Percentiles rank a stretch among this genome's conserved stretches.
Conservation (phyloP, 2,888 invertebrate genomes). For the Cepaea hortensis region DNA sequence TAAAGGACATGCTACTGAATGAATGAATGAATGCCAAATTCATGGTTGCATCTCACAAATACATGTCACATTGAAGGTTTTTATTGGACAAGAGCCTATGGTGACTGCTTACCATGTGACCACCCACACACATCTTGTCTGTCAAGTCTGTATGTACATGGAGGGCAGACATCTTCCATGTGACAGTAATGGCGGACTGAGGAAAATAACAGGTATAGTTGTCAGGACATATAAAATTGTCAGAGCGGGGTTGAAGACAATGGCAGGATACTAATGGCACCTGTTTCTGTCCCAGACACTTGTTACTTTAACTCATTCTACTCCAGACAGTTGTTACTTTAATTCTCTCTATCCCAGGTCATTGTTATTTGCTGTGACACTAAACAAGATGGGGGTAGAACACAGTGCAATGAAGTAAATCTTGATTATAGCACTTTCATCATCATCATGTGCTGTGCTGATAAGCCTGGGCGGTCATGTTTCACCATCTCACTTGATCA, state of each 20-base stretch:
- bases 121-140: constrained; percentile 88
- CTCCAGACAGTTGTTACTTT: no score
- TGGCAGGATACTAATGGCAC: background rate
- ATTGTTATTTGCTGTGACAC: background rate
- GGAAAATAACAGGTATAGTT: constrained; percentile 2
- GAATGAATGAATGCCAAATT: no score
- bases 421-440: no score
- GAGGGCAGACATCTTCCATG: constrained; percentile 84
- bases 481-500: no score
- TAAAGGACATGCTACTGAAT: no score
- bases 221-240: background rate
- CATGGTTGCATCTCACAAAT: no score
- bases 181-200: constrained; percentile 90
- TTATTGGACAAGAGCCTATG: background rate
- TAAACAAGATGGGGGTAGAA: background rate
- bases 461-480: no score
- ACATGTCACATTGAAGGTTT: no score
- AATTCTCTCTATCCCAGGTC: no score
- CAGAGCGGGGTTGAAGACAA: background rate
- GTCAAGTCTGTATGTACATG: constrained; percentile 90
- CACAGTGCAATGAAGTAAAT: no score
- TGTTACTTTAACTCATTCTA: no score
- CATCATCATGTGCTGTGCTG: no score
- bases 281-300: background rate
- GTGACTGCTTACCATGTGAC: constrained; percentile 81